A percentile compares a stretch with the other conserved stretches of the same genome.
Conservation (phyloP, 2,797 vertebrate species). For the Onychomys torridus region DNA sequence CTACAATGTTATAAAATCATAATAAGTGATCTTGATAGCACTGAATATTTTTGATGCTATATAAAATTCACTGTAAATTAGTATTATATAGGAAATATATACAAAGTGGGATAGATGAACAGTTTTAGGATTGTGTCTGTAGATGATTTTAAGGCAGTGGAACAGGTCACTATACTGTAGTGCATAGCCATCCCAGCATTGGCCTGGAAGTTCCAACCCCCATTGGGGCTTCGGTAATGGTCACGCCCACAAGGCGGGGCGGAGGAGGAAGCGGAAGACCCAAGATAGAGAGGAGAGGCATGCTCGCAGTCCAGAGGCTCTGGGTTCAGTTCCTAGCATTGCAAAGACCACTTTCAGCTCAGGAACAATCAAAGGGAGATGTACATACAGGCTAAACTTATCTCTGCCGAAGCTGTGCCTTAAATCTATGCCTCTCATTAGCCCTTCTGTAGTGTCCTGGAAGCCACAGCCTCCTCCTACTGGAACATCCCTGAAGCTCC, state of each 20-base stretch:
- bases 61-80: not conserved
- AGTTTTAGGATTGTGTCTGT: not conserved
- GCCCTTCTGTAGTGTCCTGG: not conserved
- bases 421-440: not conserved
- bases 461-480: not conserved
- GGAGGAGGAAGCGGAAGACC: too few relatives aligned
- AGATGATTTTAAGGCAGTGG: not conserved
- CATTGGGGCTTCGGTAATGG: too few relatives aligned
- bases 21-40: not conserved
- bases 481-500: not conserved
- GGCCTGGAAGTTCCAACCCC: too few relatives aligned
- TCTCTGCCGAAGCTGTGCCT: not conserved
- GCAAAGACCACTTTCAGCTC: not conserved
- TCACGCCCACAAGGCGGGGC: too few relatives aligned
- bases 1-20: not conserved
- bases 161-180: too few relatives aligned
- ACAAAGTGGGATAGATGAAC: not conserved
- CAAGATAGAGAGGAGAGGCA: too few relatives aligned
- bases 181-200: too few relatives aligned
- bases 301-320: not conserved
- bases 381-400: not conserved
- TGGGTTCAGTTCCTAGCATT: not conserved
- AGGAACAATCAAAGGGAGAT: constrained; percentile 13
- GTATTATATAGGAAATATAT: not conserved
- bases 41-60: not conserved